A percentile compares a stretch with the other conserved stretches of the same genome.
phyloP scores from a whole-genome alignment of 2,888 invertebrate genomes.

The Papilio elwesi region DNA sequence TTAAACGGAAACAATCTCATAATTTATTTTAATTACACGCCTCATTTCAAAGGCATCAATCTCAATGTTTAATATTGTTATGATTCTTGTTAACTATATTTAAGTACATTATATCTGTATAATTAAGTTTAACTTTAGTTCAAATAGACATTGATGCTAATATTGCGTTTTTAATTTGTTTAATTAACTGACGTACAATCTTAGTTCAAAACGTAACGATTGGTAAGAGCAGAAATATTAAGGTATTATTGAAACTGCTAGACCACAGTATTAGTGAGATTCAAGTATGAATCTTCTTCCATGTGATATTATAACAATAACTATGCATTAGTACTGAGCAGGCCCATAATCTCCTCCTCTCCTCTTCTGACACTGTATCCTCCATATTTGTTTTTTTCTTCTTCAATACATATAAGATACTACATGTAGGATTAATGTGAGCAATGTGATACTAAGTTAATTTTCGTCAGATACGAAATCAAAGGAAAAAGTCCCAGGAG shows the following conservation, averaged over 20 bases:
- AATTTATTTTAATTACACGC: constrained; percentile 44
- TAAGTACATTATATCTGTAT: neutral
- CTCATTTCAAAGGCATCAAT: constrained; percentile 40
- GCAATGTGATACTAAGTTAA: constrained; percentile 64
- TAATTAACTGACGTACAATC: too few species aligned
- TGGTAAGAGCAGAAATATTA: too few species aligned
- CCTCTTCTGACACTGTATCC: too few species aligned
- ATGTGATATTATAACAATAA: too few species aligned
- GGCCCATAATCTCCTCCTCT: too few species aligned
- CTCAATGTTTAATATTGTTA: constrained; percentile 43
- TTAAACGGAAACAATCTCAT: constrained; percentile 35
- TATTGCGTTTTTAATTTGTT: neutral
- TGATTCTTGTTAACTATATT: neutral
- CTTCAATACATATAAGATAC: neutral
- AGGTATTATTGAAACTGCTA: too few species aligned
- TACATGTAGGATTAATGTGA: neutral
- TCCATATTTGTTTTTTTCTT: neutral
- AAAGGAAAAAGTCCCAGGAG: constrained; percentile 74
- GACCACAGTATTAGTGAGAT: too few species aligned
- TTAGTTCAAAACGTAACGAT: too few species aligned
- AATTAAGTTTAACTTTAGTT: constrained; percentile 15
- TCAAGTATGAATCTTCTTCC: too few species aligned
- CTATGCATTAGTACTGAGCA: too few species aligned
- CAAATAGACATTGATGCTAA: neutral
- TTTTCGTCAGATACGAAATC: constrained; percentile 78